Evolutionary conservation across 2,888 invertebrate species (phyloP), one percentile per base, ranked within the genome.

Genomic region (Galerucella nymphaeae): DNA sequence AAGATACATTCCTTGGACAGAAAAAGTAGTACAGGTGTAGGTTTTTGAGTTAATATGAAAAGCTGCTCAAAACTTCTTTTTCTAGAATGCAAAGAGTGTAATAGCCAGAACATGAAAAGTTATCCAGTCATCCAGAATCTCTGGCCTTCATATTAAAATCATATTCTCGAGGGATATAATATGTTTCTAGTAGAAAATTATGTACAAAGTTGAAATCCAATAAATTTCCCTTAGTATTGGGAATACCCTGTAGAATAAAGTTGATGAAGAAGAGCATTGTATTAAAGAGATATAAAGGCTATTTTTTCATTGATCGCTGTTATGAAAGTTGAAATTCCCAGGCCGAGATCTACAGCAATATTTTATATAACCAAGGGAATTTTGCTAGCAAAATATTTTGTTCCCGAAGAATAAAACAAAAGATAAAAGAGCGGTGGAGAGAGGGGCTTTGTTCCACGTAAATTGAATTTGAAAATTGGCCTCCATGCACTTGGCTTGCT

Each of bases 401-500:
- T 80, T 77, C 79, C 63, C 66, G 78, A 78, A 78, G 79, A 79
- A 80, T 81, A 83, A 83, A 82, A 83, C 81, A 83, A 83, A 82
- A 83, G 83, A 82, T 80, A 81, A 81, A 82, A 81, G 80, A 79
- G 80, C 76, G 77, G 77, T 76, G 73, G 78, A 68, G 75, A 72
- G 78, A 68, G 75, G 72, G 77, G 73, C 53, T 84, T 85, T 85
- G 84, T 85, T 85, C 84, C 83, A 84, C 84, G 85, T 85, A 85
- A 85, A 85, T 85, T 85, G 85, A 85, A 85, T 85, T 85, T 85
- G 85, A 85, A 85, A 85, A 85, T 85, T 85, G 85, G 84, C 83
- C 82, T 82, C 83, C 82, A 79, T 82, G 82, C 82, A 82, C 82
- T 83, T 82, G 82, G 82, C 82, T 80, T 78, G 78, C 80, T 80